Percentiles rank a stretch among this genome's conserved stretches.
These are phyloP conservation scores for Yponomeuta evonymella DNA, from an alignment of 2,888 invertebrate genomes.

Conservation along the genomic window DNA sequence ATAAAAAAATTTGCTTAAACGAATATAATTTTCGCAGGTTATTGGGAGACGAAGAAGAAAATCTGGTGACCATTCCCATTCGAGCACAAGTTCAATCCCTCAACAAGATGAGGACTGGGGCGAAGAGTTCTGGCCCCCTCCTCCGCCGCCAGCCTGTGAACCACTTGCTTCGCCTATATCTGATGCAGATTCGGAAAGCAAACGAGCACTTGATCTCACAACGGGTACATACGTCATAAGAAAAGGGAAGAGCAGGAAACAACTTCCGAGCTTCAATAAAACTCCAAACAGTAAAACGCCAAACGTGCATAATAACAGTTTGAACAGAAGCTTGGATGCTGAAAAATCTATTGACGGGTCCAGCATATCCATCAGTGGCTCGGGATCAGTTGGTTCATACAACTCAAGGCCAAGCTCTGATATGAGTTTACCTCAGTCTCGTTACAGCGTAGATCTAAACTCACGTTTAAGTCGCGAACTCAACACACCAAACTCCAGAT, in stretches of 20 bases:
- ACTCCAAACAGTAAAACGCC: constrained; percentile 65
- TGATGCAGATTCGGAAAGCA: constrained; percentile 66
- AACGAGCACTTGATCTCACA: constrained; percentile 52
- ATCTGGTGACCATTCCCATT: constrained; percentile 76
- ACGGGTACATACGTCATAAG: constrained; percentile 89
- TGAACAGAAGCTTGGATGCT: constrained; percentile 64
- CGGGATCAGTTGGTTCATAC: constrained; percentile 74
- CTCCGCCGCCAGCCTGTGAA: constrained; percentile 79
- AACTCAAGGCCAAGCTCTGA: constrained; percentile 80
- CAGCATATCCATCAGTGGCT: constrained; percentile 69
- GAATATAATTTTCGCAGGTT: constrained; percentile 52
- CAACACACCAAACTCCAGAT: constrained; percentile 79
- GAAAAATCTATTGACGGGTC: constrained; percentile 70
- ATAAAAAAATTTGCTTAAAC: neutral
- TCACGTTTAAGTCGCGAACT: constrained; percentile 75
- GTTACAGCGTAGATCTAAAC: constrained; percentile 75
- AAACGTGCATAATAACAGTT: constrained; percentile 58
- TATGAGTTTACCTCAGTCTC: constrained; percentile 76
- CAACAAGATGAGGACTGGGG: constrained; percentile 79
- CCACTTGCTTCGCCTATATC: constrained; percentile 82
- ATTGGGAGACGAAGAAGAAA: constrained; percentile 74
- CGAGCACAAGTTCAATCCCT: constrained; percentile 84
- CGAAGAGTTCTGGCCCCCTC: constrained; percentile 83
- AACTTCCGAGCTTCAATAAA: constrained; percentile 76
- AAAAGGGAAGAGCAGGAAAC: constrained; percentile 82